Evolutionary conservation across 2,113 vertebrate species (phyloP), one percentile per base, ranked within the genome.

Genomic region (Corapipo altera): DNA sequence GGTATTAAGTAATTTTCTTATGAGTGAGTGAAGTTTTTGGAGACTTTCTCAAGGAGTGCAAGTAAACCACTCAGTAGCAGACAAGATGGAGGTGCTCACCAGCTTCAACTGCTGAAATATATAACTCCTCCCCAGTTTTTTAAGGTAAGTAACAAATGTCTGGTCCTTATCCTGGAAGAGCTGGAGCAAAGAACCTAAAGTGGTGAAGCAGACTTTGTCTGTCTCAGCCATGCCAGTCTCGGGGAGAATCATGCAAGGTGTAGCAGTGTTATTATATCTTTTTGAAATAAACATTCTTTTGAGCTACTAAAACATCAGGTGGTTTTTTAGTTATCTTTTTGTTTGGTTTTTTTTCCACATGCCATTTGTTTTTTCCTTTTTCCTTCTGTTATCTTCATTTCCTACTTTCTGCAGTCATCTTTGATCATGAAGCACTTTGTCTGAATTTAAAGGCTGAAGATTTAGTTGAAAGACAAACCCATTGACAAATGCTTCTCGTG

Each of bases 151-250:
- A 57, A 48, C 18, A 69, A 73, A 70, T 51, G 8, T 28, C 23
- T 57, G 44, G 8, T 11, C 15, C 0, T 5, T 70, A 22, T 13
- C 30, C 55, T 0, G 1, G 27, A 51, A 55, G 28, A 28, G 19
- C 21, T 46, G 33, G 17, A 78, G 27, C 33, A 9, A 44, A 30
- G 23, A 15, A 15, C 18, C 5, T n/a, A 11, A 73, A 52, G 39
- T 59, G 46, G 30, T 23, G 39, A 71, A 48, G 33, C 6, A 37
- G 59, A 46, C 22, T 7, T 39, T 64, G 46, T 72, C 4, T 81
- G 10, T 16, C 67, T 83, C 46, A 59, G 67, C 26, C 13, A 5
- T 46, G 55, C 3, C 0, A 0, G 6, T 55, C 58, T 62, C 24
- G 49, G 7, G 12, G 21, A 79, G n/a, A 89, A 54, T 0, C 9